Evolutionary conservation across 1,140 invertebrate genomes (phyloP).

Genomic region (Cydia strobilella): DNA sequence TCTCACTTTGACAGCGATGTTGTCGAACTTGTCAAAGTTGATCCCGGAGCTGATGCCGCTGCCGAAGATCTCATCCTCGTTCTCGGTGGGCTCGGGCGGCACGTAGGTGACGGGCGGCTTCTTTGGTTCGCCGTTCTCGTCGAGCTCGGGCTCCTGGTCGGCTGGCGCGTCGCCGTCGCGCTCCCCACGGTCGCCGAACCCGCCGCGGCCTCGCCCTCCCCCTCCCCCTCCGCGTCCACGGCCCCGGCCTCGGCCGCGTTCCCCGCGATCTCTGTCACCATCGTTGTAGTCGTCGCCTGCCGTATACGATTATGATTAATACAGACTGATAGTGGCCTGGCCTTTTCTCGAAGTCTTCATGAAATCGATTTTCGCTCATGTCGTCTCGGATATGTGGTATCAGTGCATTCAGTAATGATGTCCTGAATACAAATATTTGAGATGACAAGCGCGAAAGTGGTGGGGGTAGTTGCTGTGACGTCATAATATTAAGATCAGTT

Average conservation of each 20-base stretch:
- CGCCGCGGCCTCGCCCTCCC: constrained; percentile 48
- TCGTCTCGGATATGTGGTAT: too few species aligned
- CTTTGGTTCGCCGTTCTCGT: constrained; percentile 59
- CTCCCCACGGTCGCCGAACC: constrained; percentile 44
- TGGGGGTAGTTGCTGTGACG: too few species aligned
- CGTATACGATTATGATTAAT: constrained; percentile 46
- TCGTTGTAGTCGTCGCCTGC: constrained; percentile 43
- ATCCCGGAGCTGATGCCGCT: constrained; percentile 88
- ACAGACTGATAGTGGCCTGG: too few species aligned
- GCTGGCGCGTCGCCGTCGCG: constrained; percentile 40
- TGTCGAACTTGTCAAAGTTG: constrained; percentile 94
- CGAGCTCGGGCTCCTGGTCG: constrained; percentile 38
- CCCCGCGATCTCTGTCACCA: constrained; percentile 49
- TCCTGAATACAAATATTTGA: too few species aligned
- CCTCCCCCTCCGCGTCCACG: constrained; percentile 39
- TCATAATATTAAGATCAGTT: too few species aligned
- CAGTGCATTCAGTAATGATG: too few species aligned
- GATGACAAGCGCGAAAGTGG: too few species aligned
- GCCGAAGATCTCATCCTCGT: constrained; percentile 87
- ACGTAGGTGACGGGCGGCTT: constrained; percentile 87
- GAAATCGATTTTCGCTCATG: too few species aligned
- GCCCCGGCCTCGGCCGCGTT: constrained; percentile 47
- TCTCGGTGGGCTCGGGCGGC: constrained; percentile 87
- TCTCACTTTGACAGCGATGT: constrained; percentile 89
- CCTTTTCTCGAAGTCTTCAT: too few species aligned